Evolutionary conservation across 2,113 vertebrate genomes (phyloP), one percentile per base, ranked within the genome.

Genomic region (Chloropsis hardwickii): DNA sequence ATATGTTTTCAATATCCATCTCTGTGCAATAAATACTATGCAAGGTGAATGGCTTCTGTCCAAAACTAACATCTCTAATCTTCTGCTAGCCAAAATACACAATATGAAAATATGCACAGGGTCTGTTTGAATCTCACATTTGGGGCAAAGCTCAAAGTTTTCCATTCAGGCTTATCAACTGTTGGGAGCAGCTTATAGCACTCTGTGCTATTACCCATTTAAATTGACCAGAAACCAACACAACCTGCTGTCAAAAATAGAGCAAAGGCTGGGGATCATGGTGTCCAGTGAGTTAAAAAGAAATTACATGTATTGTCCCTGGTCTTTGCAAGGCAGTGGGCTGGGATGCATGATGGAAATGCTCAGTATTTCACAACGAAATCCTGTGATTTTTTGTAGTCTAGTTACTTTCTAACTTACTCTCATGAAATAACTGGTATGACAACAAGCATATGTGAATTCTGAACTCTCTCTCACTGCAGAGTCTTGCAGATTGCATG

Each of bases 11-110:
- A 97, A 92, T 96, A 96, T 85, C 66, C 71, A 87, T 77, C 73
- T 53, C 93, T 3, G 3, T 60, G 90, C 76, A 94, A 91, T 95
- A 96, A 95, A 95, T 91, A 90, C 69, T 93, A 92, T 90, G 83
- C 94, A 97, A 96, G 88, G 81, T 95, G 95, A 97, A 92, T 96
- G 94, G 95, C 88, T 95, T 64, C 74, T 72, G 77, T 92, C 95
- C 94, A 96, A 97, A 92, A 86, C 91, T 90, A 96, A 88, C 89
- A 92, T 94, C 69, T 90, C 62, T 73, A 64, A 94, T 95, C 80
- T 87, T 88, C 70, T 76, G 78, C 84, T 92, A 61, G 91, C 94
- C 96, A 97, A 96, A 93, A 94, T 70, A 91, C 92, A 97, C 93
- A 97, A 92, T 79, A 58, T 51, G 65, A 72, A 96, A 95, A 25